Evolutionary conservation across 1,140 invertebrate genomes (phyloP), one percentile per base, ranked within the genome.

Genomic region (Euwallacea fornicatus): DNA sequence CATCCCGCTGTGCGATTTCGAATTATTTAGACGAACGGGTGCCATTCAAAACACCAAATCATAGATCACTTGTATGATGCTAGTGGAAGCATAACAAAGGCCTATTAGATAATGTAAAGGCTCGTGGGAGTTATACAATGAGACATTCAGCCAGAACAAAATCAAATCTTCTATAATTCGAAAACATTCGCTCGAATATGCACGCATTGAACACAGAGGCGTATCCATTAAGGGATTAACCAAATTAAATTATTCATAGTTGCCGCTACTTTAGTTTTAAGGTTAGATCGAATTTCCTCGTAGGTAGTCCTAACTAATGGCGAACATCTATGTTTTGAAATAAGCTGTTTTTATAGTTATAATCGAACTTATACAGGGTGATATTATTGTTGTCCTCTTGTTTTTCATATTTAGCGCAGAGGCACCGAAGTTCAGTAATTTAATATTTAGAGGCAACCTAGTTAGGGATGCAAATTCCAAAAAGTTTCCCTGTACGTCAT

Each of bases 111-210:
- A 41, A 65, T 46, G 11, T 16, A 11, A 54, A 53, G 41, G 41
- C n/a, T 54, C 63, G 63, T 65, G 63, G 63, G 63, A 65, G 63
- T 65, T 21, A 16, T 50, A 65, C 63, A 65, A 65, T 53, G 44
- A 53, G 63, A 65, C 46, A 65, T 16, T 54, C 63, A n/a, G 54
- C 9, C 11, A 62, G 43, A 42, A 65, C 46, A 42, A 65, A 53
- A 53, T 54, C 10, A 65, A 41, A 65, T 65, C 63, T 15, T 54
- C 47, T 42, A 54, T 6, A 41, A 63, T 63, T 63, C 16, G 42
- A 46, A 46, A 46, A 63, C 42, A 63, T 33, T 33, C 21, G 21
- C 21, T 33, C 21, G 21, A 11, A 7, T 10, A 11, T 50, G 15
- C 41, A n/a, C 8, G 43, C 47, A 44, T 50, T 7, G 21, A 11